Conservation (phyloP, 1,140 invertebrate species). For the Cardiocondyla obscurior region DNA sequence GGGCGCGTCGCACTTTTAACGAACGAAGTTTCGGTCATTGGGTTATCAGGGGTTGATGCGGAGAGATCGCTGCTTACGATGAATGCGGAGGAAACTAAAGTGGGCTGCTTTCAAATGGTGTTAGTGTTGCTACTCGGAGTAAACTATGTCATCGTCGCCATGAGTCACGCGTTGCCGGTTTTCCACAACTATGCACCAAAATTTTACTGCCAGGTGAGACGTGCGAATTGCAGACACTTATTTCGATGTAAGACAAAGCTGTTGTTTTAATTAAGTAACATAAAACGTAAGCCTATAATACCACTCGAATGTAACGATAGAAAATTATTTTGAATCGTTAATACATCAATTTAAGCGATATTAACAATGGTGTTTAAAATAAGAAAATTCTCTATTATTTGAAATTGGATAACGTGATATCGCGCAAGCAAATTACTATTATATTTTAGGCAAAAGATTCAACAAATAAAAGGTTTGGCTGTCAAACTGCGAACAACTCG, state of each 20-base stretch:
- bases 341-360: neutral
- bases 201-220: slow-evolving; percentile 82
- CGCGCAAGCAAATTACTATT: neutral
- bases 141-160: slow-evolving; percentile 83
- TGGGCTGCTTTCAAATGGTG: slow-evolving; percentile 82
- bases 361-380: neutral
- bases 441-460: slow-evolving; percentile 56
- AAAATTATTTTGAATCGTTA: neutral
- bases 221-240: neutral
- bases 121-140: slow-evolving; percentile 81
- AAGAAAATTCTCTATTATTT: neutral
- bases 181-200: slow-evolving; percentile 83
- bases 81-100: slow-evolving; percentile 74
- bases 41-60: slow-evolving; percentile 11
- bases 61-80: slow-evolving; percentile 57
- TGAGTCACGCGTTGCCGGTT: slow-evolving; percentile 82
- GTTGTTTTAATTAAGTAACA: neutral
- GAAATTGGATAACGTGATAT: neutral
- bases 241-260: neutral
- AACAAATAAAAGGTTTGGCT: slow-evolving; percentile 70
- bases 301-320: neutral
- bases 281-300: neutral
- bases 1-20: neutral
- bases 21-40: neutral
- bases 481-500: slow-evolving; percentile 43